These are phyloP conservation scores for Mastomys natalensis DNA, from an alignment of 2,113 vertebrate genomes.

Conservation along the genomic window DNA sequence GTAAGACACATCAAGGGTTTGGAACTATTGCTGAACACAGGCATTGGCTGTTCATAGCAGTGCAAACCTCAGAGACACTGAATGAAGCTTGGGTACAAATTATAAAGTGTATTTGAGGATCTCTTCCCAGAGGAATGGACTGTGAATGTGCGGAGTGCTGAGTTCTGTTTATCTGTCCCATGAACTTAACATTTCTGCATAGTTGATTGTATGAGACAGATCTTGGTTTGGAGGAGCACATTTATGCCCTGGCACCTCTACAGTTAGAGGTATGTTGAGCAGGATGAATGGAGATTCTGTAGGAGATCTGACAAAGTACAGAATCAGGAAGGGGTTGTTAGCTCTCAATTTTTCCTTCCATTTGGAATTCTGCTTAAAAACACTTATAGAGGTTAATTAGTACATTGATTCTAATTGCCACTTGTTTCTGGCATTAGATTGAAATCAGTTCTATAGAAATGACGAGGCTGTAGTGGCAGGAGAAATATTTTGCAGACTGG, in stretches of 20 bases:
- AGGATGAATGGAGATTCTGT: not conserved
- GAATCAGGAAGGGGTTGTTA: not conserved
- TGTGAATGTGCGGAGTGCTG: not conserved
- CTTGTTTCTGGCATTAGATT: not conserved
- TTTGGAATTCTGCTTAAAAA: conserved; percentile 11
- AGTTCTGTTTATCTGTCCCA: not conserved
- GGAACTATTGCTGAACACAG: not conserved
- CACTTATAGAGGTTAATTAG: not conserved
- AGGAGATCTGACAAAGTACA: not conserved
- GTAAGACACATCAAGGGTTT: not conserved
- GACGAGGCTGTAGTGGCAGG: not conserved
- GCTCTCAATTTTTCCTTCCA: not conserved
- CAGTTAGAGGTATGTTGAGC: not conserved
- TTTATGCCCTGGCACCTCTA: not conserved
- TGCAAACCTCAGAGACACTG: not conserved
- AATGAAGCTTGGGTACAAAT: not conserved
- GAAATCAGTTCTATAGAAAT: conserved; percentile 21
- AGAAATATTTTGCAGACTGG: conserved; percentile 3
- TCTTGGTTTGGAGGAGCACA: not conserved
- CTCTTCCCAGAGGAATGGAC: not conserved
- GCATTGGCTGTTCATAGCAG: not conserved
- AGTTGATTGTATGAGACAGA: not conserved
- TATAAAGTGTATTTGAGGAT: not conserved
- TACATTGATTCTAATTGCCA: not conserved
- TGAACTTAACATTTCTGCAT: not conserved